Conservation (phyloP, 2,888 invertebrate genomes). For the Pristionchus maxplancki region DNA sequence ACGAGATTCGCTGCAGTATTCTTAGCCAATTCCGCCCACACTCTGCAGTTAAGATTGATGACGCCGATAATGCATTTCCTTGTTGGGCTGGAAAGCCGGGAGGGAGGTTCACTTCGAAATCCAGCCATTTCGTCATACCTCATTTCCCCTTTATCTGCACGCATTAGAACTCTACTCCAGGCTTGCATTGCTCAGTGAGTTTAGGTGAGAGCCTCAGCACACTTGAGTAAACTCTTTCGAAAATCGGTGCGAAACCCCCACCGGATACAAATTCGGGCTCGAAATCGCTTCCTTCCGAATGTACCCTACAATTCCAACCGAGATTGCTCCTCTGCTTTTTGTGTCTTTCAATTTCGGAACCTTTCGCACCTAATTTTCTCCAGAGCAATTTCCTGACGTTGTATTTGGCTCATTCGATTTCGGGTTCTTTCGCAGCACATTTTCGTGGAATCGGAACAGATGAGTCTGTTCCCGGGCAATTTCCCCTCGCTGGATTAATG, state of each 20-base stretch:
- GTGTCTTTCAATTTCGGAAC: background rate
- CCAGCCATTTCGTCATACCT: too few relatives aligned
- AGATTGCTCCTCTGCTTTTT: background rate
- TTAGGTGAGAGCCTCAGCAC: background rate
- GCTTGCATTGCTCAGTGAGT: too few relatives aligned
- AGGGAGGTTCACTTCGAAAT: too few relatives aligned
- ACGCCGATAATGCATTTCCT: slow-evolving; percentile 6
- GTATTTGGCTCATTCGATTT: too few relatives aligned
- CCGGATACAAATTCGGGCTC: background rate
- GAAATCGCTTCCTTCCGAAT: background rate
- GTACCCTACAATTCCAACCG: background rate
- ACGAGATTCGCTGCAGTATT: background rate
- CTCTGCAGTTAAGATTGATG: background rate
- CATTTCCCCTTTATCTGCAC: too few relatives aligned
- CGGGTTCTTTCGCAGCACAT: background rate
- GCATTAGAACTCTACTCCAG: too few relatives aligned
- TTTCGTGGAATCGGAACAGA: background rate
- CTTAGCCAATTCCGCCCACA: background rate
- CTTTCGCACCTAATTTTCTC: background rate
- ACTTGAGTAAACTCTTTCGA: background rate
- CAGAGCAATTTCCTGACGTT: too few relatives aligned
- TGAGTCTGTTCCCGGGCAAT: background rate
- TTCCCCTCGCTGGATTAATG: background rate
- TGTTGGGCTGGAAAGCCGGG: background rate
- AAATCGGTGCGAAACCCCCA: background rate